phyloP scores from a whole-genome alignment of 2,888 invertebrate species.

The Zootermopsis nevadensis region DNA sequence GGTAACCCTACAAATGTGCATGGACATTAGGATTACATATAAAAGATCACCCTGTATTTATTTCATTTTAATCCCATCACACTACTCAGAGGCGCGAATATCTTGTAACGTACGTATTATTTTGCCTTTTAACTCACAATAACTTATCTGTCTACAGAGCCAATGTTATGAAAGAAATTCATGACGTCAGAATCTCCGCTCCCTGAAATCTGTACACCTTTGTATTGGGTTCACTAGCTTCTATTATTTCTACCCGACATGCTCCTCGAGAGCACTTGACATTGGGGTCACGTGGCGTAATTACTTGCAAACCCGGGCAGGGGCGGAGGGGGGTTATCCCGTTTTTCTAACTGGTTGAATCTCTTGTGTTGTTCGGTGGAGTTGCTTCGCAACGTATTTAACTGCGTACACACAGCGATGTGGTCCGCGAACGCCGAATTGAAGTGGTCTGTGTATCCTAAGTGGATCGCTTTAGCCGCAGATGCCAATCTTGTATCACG shows the following conservation, averaged over 20 bases:
- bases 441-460: background rate
- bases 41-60: too few relatives aligned
- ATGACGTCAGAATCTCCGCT: background rate
- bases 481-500: constrained; percentile 20
- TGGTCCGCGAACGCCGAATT: background rate
- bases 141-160: too few relatives aligned
- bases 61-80: too few relatives aligned
- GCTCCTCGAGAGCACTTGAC: constrained; percentile 19
- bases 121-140: too few relatives aligned
- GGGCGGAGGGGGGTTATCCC: background rate
- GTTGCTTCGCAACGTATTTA: constrained; percentile 1
- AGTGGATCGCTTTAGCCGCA: background rate
- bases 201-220: background rate
- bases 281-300: constrained; percentile 38
- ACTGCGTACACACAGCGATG: constrained; percentile 2
- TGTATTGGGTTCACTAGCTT: constrained; percentile 10
- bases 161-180: background rate
- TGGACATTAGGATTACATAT: too few relatives aligned
- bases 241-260: constrained; percentile 39
- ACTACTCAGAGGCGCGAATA: too few relatives aligned
- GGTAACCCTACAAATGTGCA: too few relatives aligned
- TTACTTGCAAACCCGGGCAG: background rate
- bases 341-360: constrained; percentile 28
- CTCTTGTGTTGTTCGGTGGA: background rate
- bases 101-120: too few relatives aligned